Base-by-base conservation (phyloP, 2,113 vertebrate species). In the Psettodes erumei region DNA sequence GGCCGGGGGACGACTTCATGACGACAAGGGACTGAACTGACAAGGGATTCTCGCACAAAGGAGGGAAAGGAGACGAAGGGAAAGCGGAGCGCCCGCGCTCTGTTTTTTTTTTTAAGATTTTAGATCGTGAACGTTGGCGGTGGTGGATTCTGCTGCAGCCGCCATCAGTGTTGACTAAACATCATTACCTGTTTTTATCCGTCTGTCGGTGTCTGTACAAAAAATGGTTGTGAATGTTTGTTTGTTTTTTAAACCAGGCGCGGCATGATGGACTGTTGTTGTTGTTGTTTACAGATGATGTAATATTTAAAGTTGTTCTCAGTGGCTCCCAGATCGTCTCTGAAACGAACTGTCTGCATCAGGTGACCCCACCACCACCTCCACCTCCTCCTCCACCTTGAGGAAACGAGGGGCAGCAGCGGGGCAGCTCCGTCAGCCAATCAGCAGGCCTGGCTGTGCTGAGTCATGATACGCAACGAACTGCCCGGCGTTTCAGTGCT, bases 1-100 rank as follows among this genome's bases (percentile, higher is more conserved):
- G 0, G 19, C 37, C 2, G 38, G 37, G 28, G 47, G 0, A 15
- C 16, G 4, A 27, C 38, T 2, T 16, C 3, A 33, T 9, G 38
- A 74, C 10, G n/a, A n/a, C 8, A 25, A 71, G 19, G 58, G 56
- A 80, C 63, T 37, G 16, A 75, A 73, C 37, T n/a, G n/a, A n/a
- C n/a, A n/a, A 7, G 54, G 27, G 1, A 67, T 25, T 66, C 43
- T 88, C 89, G 87, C 90, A 93, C 90, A 91, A 82, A 30, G 35
- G 75, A 74, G 66, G 75, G 77, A 85, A 79, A 79, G 75, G 75
- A 82, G 28, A 25, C 0, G 32, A 61, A 56, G 35, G 64, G 59
- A 65, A 63, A 61, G 43, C 33, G 62, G 47, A 33, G 19, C 47
- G 6, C 66, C 60, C 38, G 16, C 5, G 25, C 70, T 84, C 55